Evolutionary conservation across 2,797 vertebrate species (phyloP).

Genomic region (Forpus xanthops): DNA sequence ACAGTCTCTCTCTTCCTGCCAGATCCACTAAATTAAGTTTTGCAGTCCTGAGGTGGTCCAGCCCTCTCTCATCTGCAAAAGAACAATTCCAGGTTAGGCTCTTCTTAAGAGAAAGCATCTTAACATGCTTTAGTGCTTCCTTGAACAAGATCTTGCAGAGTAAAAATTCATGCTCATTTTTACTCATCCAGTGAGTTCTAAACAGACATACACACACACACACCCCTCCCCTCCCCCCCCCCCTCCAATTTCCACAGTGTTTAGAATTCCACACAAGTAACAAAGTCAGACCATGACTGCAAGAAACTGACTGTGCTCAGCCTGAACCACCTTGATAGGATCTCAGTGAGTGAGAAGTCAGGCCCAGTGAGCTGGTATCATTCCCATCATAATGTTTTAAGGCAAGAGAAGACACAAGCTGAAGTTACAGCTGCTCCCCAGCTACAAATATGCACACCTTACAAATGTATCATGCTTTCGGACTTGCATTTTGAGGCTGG

Average conservation of each 20-base stretch:
- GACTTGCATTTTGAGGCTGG: background rate
- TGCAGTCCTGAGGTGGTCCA: slow-evolving; percentile 85
- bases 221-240: too few relatives aligned
- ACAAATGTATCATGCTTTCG: background rate
- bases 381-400: accelerated
- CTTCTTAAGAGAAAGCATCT: background rate
- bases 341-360: background rate
- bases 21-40: slow-evolving; percentile 92
- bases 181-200: background rate
- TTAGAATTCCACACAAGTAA: background rate
- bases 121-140: background rate
- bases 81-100: background rate
- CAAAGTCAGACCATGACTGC: background rate
- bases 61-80: slow-evolving; percentile 72
- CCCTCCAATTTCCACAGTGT: background rate
- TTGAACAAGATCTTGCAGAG: background rate
- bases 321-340: accelerated
- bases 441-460: background rate
- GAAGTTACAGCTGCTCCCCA: background rate
- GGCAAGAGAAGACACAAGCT: background rate
- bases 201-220: background rate
- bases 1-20: slow-evolving; percentile 91
- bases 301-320: accelerated
- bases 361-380: background rate
- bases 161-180: background rate